Percentiles rank a stretch among this genome's conserved stretches.
These are phyloP conservation scores for Drosophila burlai DNA, from an alignment of 1,140 invertebrate genomes.

Conservation along the genomic window DNA sequence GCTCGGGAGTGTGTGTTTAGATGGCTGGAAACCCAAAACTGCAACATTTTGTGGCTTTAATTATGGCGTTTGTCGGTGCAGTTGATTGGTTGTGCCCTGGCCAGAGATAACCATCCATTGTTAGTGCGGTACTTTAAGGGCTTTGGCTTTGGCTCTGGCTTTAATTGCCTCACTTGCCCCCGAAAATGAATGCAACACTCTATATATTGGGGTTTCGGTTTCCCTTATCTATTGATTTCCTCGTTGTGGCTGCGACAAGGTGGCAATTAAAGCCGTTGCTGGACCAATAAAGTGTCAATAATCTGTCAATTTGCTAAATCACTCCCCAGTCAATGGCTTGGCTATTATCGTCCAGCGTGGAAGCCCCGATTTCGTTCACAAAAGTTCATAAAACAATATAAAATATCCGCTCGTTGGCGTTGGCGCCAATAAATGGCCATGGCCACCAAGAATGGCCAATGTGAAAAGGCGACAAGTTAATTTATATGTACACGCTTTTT, in stretches of 20 bases:
- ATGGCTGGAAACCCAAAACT: constrained; percentile 55
- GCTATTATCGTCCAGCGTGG: constrained; percentile 49
- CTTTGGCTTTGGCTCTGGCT: constrained; percentile 1
- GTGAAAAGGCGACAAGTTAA: constrained; percentile 74
- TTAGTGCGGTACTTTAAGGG: constrained; percentile 11
- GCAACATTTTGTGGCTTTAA: constrained; percentile 69
- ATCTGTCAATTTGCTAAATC: constrained; percentile 79
- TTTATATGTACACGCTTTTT: constrained; percentile 57
- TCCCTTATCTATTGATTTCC: constrained; percentile 14
- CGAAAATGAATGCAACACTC: not conserved
- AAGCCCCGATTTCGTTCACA: constrained; percentile 33
- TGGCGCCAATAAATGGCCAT: constrained; percentile 37
- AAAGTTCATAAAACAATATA: constrained; percentile 79
- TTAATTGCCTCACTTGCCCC: constrained; percentile 3
- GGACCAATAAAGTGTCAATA: constrained; percentile 72
- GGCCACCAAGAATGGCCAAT: constrained; percentile 67
- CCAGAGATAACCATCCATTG: constrained; percentile 7
- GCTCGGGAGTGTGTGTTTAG: constrained; percentile 21
- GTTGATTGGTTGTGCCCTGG: constrained; percentile 29
- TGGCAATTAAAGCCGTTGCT: constrained; percentile 46
- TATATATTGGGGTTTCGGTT: not conserved
- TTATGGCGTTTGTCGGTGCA: constrained; percentile 49
- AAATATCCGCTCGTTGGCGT: constrained; percentile 53
- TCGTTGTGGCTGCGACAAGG: constrained; percentile 2
- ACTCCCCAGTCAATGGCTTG: constrained; percentile 56